Base-by-base conservation (phyloP, 2,888 invertebrate species). In the Tryphoninae sp. region DNA sequence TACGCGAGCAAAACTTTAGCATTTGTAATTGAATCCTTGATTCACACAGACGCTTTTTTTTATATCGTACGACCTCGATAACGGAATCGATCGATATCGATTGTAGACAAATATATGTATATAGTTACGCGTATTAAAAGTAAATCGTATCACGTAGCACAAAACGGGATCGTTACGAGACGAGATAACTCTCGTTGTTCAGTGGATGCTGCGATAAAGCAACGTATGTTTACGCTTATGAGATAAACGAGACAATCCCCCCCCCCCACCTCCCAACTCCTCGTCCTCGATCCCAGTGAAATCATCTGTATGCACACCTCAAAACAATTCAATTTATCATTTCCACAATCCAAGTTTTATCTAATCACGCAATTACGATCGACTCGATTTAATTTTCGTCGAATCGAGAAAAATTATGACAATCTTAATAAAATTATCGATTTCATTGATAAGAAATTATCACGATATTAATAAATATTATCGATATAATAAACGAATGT, bases 111-210 rank as follows among this genome's bases (percentile, higher is more conserved):
- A 51, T 51, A 51, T 9, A n/a, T 51, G 1, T 51, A 13, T 49
- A 49, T 51, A 13, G 19, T 19, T 51, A 51, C 51, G 16, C 1
- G n/a, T 13, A 11, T 33, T 23, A 19, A 72, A 72, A 61, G 19
- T 23, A 8, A 72, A 61, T 19, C 49, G 16, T 13, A 42, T 69
- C 69, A 58, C 58, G 69, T 58, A 42, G 42, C 49, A 16, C 13
- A 58, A n/a, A 69, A 58, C 53, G 19, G 11, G 19, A 3, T 22
- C 40, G 16, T 71, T 71, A 49, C 61, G 22, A 71, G 33, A 1
- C 71, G 23, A 6, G n/a, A 26, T 19, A 11, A 1, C 51, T 51
- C 51, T n/a, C 51, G 51, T 16, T 1, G 16, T 67, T 51, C 7
- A n/a, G 53, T 61, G 33, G 19, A 19, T 22, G 40, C 55, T n/a